Evolutionary conservation across 2,888 invertebrate genomes (phyloP), one percentile per base, ranked within the genome.

Genomic region (Sthenelais limicola): DNA sequence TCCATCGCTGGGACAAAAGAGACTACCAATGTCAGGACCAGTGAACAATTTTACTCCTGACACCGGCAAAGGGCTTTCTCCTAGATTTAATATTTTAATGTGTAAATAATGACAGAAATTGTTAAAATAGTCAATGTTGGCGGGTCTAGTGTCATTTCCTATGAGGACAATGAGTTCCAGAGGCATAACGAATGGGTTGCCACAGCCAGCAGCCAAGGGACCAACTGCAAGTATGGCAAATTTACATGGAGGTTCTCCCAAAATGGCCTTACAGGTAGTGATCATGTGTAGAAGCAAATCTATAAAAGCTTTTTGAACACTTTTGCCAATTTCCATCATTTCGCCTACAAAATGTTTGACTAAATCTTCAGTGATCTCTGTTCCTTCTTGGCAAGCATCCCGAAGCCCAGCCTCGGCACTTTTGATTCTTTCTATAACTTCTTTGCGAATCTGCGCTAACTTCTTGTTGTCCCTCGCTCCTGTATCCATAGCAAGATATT

Each of bases 401-500:
- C n/a, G n/a, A n/a, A n/a, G n/a, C n/a, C n/a, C n/a, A n/a, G n/a
- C n/a, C n/a, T n/a, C n/a, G n/a, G n/a, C n/a, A n/a, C n/a, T n/a
- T n/a, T n/a, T n/a, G n/a, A n/a, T n/a, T n/a, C n/a, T n/a, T n/a
- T 56, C 56, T 33, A 15, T 56, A 15, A 56, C 56, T 21, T 56
- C 56, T n/a, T 33, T 18, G 1, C 56, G 12, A 1, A 56, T 21
- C 30, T 56, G 56, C 15, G 30, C 56, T 33, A 56, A 33, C 15
- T 33, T 30, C 1, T 33, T 30, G 56, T 56, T 56, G 30, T 56
- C 56, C 30, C 56, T 24, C 18, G 56, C 56, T 1, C 56, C 56
- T 21, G 56, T 56, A 33, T 56, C 56, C 56, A 56, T 56, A 33
- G 56, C 56, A 2, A 56, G 56, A 33, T 56, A 56, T 33, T 56